Conservation (phyloP, 2,797 vertebrate genomes). For the Alectoris magna region DNA sequence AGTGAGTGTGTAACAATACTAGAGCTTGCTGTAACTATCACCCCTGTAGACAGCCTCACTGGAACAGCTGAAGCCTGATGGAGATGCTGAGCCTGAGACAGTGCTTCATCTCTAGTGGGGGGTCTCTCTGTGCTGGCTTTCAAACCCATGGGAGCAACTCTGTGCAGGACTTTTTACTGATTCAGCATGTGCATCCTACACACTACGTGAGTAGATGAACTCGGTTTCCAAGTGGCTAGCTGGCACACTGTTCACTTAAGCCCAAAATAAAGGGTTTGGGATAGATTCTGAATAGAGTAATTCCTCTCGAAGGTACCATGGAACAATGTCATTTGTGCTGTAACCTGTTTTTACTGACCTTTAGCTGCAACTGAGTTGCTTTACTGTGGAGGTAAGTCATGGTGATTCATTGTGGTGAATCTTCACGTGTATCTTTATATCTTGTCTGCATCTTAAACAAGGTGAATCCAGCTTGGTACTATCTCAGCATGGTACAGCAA, state of each 20-base stretch:
- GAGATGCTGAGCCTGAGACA: background rate
- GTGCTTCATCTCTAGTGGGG: background rate
- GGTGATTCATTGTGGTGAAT: background rate
- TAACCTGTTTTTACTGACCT: background rate
- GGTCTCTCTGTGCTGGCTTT: background rate
- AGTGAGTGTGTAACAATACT: background rate
- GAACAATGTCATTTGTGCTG: fast-evolving
- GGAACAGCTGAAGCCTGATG: background rate
- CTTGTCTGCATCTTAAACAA: background rate
- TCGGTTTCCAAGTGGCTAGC: background rate
- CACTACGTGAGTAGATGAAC: background rate
- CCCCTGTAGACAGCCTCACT: background rate
- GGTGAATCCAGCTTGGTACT: background rate
- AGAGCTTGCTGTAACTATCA: background rate
- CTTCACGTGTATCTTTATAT: no score
- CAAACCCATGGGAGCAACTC: background rate
- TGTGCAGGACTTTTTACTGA: background rate
- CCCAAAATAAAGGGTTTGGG: background rate
- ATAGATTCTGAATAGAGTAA: background rate
- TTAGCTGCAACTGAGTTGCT: background rate
- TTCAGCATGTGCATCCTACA: background rate
- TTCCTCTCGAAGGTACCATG: background rate
- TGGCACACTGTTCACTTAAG: background rate
- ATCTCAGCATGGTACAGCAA: background rate
- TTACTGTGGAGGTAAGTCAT: background rate